Conservation (phyloP, 2,113 vertebrate genomes). For the Orthochromis indermauri region DNA sequence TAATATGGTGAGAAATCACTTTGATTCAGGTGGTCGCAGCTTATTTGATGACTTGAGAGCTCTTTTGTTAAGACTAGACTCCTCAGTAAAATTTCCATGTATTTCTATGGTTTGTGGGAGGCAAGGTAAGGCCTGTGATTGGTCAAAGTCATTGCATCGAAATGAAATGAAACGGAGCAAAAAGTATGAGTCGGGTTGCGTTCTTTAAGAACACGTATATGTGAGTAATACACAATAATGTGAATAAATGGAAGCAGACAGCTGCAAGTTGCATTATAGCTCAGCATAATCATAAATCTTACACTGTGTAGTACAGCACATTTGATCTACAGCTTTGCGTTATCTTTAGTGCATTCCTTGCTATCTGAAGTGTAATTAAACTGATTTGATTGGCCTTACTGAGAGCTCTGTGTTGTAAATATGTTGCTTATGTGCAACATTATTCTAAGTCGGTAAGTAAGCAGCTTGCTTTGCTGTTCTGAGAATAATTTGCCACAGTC, state of each 20-base stretch:
- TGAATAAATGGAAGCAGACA: neutral
- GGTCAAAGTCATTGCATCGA: neutral
- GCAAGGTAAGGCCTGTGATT: neutral
- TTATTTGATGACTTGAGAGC: conserved; percentile 23
- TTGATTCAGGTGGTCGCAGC: conserved; percentile 31
- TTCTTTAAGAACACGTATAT: neutral
- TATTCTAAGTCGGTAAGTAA: neutral
- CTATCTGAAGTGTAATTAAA: neutral
- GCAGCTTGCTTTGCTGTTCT: neutral
- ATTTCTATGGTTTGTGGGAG: conserved; percentile 12
- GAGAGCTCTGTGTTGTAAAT: neutral
- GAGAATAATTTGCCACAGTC: neutral
- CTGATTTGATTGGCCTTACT: neutral
- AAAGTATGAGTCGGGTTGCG: neutral
- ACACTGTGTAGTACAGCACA: neutral
- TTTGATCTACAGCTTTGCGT: neutral
- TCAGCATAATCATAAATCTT: neutral
- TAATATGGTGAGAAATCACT: conserved; percentile 43
- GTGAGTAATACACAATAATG: neutral
- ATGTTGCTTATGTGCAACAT: neutral
- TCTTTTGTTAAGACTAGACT: conserved; percentile 23
- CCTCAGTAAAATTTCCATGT: conserved; percentile 23
- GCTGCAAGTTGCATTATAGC: neutral
- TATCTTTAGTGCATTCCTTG: neutral
- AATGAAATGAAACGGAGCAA: neutral